Evolutionary conservation across 1,140 invertebrate genomes (phyloP).

Genomic region (Drosophila kurseongensis): DNA sequence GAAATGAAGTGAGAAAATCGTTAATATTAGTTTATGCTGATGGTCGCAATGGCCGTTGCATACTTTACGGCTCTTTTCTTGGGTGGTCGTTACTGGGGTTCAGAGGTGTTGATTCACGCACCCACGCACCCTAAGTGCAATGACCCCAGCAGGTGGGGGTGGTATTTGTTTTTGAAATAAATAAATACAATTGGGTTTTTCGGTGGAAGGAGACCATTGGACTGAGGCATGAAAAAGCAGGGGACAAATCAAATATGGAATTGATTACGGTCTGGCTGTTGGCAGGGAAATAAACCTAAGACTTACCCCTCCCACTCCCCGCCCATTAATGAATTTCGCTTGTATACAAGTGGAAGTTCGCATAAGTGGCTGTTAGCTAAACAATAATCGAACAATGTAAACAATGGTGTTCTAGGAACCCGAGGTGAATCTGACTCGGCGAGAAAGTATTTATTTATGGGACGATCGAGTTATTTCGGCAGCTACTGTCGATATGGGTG

Average conservation of each 20-base stretch:
- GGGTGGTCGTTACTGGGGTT: neutral
- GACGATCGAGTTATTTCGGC: slow-evolving; percentile 1
- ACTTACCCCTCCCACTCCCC: neutral
- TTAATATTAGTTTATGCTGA: slow-evolving; percentile 61
- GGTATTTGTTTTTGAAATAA: slow-evolving; percentile 28
- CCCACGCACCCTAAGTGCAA: slow-evolving; percentile 17
- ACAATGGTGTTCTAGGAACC: slow-evolving; percentile 25
- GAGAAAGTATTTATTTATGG: slow-evolving; percentile 19
- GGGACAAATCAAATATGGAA: slow-evolving; percentile 17
- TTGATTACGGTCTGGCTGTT: slow-evolving; percentile 8
- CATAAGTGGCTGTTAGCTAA: slow-evolving; percentile 31
- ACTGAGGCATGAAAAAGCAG: slow-evolving; percentile 14
- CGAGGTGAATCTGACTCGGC: slow-evolving; percentile 17
- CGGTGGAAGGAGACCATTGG: neutral
- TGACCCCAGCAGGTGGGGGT: slow-evolving; percentile 16
- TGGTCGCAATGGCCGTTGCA: slow-evolving; percentile 30
- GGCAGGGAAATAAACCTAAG: neutral
- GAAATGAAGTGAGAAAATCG: slow-evolving; percentile 70
- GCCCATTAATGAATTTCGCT: slow-evolving; percentile 5
- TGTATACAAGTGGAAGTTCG: slow-evolving; percentile 22
- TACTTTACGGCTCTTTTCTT: slow-evolving; percentile 39
- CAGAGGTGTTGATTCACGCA: slow-evolving; percentile 5
- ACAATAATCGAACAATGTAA: slow-evolving; percentile 27
- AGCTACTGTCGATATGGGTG: neutral
- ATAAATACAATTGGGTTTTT: slow-evolving; percentile 14